Percentiles rank a stretch among this genome's conserved stretches.
Conservation (phyloP, 2,888 invertebrate species). For the Sipha maydis region DNA sequence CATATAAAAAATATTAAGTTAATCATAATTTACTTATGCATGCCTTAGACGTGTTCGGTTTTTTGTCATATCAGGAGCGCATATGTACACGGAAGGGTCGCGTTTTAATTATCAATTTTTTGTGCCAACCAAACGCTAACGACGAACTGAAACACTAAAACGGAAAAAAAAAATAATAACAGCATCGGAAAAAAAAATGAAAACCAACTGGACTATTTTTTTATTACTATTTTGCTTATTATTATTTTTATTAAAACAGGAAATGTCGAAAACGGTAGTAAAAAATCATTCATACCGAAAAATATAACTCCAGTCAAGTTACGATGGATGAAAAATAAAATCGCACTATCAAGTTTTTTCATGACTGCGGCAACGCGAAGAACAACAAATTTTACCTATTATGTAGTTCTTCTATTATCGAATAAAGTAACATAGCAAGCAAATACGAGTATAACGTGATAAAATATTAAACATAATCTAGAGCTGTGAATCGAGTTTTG, state of each 20-base stretch:
- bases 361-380: background rate
- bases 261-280: background rate
- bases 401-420: background rate
- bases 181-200: background rate
- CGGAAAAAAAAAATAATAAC: background rate
- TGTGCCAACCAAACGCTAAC: constrained; percentile 5
- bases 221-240: background rate
- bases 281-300: background rate
- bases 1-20: constrained; percentile 27
- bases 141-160: background rate
- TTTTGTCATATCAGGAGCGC: background rate
- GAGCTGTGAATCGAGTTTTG: too few species aligned
- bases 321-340: background rate
- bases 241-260: background rate
- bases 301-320: background rate
- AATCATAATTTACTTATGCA: constrained; percentile 2
- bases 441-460: background rate
- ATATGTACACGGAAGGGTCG: background rate
- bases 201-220: background rate
- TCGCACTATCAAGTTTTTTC: background rate
- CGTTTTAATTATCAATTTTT: constrained; percentile 25
- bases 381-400: background rate
- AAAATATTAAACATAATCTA: too few species aligned
- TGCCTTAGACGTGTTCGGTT: background rate
- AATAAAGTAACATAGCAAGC: background rate